Evolutionary conservation across 1,140 invertebrate genomes (phyloP), one percentile per base, ranked within the genome.

Genomic region (Trachymyrmex cornetzi): DNA sequence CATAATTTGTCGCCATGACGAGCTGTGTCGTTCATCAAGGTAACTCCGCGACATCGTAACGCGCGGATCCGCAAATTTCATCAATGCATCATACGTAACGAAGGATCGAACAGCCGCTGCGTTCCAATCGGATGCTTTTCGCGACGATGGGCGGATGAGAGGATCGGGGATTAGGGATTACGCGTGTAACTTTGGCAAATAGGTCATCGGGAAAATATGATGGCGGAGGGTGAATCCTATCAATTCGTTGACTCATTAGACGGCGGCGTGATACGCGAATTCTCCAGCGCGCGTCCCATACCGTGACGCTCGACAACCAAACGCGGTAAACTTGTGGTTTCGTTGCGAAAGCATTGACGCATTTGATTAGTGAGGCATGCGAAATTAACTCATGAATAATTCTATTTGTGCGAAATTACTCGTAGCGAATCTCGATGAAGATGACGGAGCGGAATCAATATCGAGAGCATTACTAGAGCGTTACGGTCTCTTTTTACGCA

Each of bases 321-420:
- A 38, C 50, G 50, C 66, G 11, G 22, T 64, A 22, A 79, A 44
- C 48, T 81, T 30, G 48, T 27, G 79, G 79, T 44, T 48, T 44
- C 30, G 80, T 24, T 48, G 44, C 27, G 14, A 84, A 50, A 84
- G 80, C 69, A 30, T 75, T 27, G 55, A 61, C 27, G 80, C 69
- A 61, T 63, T 84, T 61, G 69, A 84, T 84, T 84, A 75, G 38
- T 69, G 24, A 50, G 55, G 80, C 69, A 48, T 24, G 63, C 80
- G 59, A 61, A 84, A 84, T 84, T 74, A 71, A 30, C 69, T 84
- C 69, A 84, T 75, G 80, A 84, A 84, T 84, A 84, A 84, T 84
- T 84, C 69, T 75, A 75, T 61, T 69, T 63, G 55, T 63, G 69
- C 59, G 11, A 84, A 84, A 84, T 84, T 84, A 84, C 69, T 75